Evolutionary conservation across 2,113 vertebrate species (phyloP).

Genomic region (Ctenomys sociabilis): DNA sequence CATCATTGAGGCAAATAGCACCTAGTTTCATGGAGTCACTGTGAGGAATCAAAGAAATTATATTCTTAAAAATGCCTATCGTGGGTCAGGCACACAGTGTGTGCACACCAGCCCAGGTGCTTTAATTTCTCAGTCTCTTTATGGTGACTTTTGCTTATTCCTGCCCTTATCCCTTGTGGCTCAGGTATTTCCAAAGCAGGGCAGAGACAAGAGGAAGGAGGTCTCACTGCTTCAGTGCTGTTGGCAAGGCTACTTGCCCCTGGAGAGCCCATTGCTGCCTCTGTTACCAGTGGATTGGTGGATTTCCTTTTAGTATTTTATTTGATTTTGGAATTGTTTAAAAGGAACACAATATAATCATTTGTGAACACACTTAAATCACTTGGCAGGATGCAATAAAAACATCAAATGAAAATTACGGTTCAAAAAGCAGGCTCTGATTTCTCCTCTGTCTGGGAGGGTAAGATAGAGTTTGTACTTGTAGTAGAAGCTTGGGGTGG

Average conservation of each 20-base stretch:
- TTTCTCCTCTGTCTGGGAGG: slow-evolving; percentile 26
- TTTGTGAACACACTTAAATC: slow-evolving; percentile 77
- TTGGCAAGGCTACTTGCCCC: slow-evolving; percentile 37
- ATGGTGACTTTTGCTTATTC: neutral
- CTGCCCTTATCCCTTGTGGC: neutral
- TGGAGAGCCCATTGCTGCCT: neutral
- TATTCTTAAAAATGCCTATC: neutral
- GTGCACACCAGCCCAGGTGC: neutral
- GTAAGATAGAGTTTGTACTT: slow-evolving; percentile 19
- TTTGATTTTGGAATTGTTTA: slow-evolving; percentile 74
- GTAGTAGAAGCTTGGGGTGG: neutral
- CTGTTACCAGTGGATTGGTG: slow-evolving; percentile 51
- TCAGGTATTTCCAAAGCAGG: neutral
- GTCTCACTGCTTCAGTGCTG: neutral
- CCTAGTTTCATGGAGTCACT: neutral
- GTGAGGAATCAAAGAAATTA: neutral
- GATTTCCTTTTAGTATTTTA: slow-evolving; percentile 67
- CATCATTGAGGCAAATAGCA: neutral
- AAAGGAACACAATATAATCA: slow-evolving; percentile 70
- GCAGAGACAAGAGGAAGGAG: neutral
- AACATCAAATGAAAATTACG: slow-evolving; percentile 72
- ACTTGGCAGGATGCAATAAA: slow-evolving; percentile 64
- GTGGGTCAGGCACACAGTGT: neutral
- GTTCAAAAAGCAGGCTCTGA: slow-evolving; percentile 58
- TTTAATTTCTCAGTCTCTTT: neutral